Evolutionary conservation across 53 echinoderm and acorn worm species (phyloP).

Genomic region (Mesocentrotus franciscanus): DNA sequence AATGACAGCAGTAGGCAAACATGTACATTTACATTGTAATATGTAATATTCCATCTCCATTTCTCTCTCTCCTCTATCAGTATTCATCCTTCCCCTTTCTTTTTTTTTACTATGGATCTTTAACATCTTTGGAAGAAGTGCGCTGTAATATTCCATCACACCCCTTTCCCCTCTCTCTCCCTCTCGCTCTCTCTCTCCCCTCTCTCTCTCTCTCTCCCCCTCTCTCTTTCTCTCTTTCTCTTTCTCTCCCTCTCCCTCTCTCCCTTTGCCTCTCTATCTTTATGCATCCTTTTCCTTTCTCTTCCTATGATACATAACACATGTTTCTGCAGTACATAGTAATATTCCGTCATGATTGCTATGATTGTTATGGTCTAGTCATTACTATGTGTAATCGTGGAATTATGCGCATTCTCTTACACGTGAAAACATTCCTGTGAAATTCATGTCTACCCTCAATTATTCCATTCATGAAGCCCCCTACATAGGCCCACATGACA

Average conservation of each 20-base stretch:
- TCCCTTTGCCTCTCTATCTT: too few species aligned
- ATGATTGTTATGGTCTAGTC: background rate
- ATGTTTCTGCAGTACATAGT: background rate
- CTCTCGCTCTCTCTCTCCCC: too few species aligned
- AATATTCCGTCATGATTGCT: conserved; percentile 14
- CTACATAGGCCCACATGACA: background rate
- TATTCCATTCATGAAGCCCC: background rate
- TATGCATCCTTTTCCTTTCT: background rate
- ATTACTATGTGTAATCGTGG: background rate
- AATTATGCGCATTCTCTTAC: too few species aligned
- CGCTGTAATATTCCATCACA: conserved; percentile 1
- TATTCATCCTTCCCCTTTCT: too few species aligned
- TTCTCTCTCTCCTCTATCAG: too few species aligned
- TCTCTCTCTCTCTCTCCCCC: background rate
- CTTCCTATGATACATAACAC: background rate
- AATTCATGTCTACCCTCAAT: too few species aligned
- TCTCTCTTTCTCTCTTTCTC: background rate
- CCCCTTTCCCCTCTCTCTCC: background rate
- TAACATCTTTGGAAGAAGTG: too few species aligned
- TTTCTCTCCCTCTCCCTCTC: background rate
- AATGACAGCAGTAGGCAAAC: background rate
- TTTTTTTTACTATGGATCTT: too few species aligned
- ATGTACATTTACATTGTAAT: too few species aligned
- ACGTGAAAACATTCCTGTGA: too few species aligned
- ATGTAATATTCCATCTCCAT: too few species aligned